Conservation (phyloP, 2,888 invertebrate species). For the Acleris laterana region DNA sequence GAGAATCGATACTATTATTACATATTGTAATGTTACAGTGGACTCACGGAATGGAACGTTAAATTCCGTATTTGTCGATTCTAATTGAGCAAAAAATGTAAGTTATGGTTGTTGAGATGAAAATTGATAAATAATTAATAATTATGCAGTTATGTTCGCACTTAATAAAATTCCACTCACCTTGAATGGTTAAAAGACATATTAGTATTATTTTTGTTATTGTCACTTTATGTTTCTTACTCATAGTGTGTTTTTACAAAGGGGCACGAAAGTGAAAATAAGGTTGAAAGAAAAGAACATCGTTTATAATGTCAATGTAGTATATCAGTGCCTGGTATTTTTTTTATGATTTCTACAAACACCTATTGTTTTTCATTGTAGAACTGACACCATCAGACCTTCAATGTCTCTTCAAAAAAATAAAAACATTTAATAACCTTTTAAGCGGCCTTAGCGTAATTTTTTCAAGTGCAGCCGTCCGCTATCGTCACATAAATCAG, state of each 20-base stretch:
- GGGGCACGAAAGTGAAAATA: too few relatives aligned
- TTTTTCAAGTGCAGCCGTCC: constrained; percentile 21
- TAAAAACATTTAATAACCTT: neutral
- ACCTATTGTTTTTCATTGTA: too few relatives aligned
- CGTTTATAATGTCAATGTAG: too few relatives aligned
- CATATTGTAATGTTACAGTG: constrained; percentile 16
- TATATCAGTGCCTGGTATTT: too few relatives aligned
- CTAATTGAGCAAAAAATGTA: constrained; percentile 9
- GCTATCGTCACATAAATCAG: constrained; percentile 35
- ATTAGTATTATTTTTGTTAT: too few relatives aligned
- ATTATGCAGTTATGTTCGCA: neutral
- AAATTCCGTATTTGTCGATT: constrained; percentile 21
- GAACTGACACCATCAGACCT: too few relatives aligned
- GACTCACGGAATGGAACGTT: constrained; percentile 18
- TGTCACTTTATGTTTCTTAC: too few relatives aligned
- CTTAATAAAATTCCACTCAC: neutral
- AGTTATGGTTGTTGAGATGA: neutral
- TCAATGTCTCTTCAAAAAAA: neutral
- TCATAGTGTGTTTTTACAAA: too few relatives aligned
- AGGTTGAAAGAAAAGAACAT: too few relatives aligned
- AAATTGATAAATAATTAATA: neutral
- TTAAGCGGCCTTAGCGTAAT: neutral
- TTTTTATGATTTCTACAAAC: too few relatives aligned
- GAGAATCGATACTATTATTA: constrained; percentile 29
- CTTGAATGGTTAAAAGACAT: neutral